These are phyloP conservation scores for Nemotelus nigrinus DNA, from an alignment of 2,888 invertebrate genomes.

Conservation along the genomic window DNA sequence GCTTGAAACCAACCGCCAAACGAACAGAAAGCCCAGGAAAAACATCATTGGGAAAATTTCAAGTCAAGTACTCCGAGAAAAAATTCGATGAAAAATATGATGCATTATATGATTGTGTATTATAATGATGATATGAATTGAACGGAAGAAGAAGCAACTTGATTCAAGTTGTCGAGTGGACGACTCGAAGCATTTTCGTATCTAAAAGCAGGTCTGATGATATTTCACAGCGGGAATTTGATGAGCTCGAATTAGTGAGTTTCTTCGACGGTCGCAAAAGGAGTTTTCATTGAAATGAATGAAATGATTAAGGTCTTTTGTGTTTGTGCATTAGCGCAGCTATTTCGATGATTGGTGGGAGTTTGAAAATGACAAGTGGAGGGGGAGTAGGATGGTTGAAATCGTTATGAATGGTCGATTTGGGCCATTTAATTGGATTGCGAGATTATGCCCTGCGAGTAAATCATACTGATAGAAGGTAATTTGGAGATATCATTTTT, in stretches of 20 bases:
- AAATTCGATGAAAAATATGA: neutral
- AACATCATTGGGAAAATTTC: constrained; percentile 13
- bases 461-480: too few relatives aligned
- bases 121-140: constrained; percentile 36
- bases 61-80: constrained; percentile 7
- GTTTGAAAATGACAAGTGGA: neutral
- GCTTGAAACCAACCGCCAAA: neutral
- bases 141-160: neutral
- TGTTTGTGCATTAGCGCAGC: neutral
- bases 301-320: constrained; percentile 6
- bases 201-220: constrained; percentile 15
- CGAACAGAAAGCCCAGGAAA: constrained; percentile 1
- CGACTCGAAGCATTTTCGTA: neutral
- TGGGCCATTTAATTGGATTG: constrained; percentile 7
- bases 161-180: constrained; percentile 35
- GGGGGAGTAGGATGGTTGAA: too few relatives aligned
- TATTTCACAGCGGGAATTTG: constrained; percentile 43
- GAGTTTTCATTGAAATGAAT: neutral
- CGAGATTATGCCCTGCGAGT: too few relatives aligned
- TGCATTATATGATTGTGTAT: neutral
- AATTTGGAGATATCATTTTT: neutral
- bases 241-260: constrained; percentile 24
- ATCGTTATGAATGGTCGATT: neutral
- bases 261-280: neutral
- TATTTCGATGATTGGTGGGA: constrained; percentile 2